A percentile compares a stretch with the other conserved stretches of the same genome.
Conservation (phyloP, 2,113 vertebrate genomes). For the Phoenicopterus ruber region DNA sequence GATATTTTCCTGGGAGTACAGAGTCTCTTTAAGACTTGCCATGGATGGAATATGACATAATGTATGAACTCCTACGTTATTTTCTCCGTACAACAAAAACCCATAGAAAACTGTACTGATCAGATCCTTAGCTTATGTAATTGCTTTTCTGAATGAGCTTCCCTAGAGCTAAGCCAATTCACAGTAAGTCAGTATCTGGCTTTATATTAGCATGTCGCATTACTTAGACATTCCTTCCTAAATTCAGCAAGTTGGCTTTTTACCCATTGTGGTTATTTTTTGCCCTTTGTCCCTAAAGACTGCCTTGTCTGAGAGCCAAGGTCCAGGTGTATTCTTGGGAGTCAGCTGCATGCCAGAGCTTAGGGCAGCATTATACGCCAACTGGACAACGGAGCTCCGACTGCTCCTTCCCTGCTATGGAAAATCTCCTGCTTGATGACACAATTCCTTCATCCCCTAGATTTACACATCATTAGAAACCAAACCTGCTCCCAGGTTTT, state of each 20-base stretch:
- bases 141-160: background rate
- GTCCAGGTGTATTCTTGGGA: constrained; percentile 18
- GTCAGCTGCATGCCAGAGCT: background rate
- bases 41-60: background rate
- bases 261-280: constrained; percentile 16
- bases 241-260: background rate
- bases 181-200: background rate
- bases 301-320: background rate
- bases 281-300: background rate
- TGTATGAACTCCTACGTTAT: background rate
- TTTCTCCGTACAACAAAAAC: background rate
- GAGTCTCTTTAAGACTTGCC: background rate
- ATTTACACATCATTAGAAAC: constrained; percentile 67
- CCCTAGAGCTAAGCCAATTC: background rate
- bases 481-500: constrained; percentile 52
- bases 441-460: constrained; percentile 47
- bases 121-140: background rate
- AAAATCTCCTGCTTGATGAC: constrained; percentile 58
- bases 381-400: background rate
- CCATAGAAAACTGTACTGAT: background rate
- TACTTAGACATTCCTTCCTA: background rate
- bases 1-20: background rate
- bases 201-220: background rate
- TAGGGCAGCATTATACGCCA: background rate
- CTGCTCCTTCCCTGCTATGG: background rate